Base-by-base conservation (phyloP, 2,797 vertebrate species). In the Poecile montanus region DNA sequence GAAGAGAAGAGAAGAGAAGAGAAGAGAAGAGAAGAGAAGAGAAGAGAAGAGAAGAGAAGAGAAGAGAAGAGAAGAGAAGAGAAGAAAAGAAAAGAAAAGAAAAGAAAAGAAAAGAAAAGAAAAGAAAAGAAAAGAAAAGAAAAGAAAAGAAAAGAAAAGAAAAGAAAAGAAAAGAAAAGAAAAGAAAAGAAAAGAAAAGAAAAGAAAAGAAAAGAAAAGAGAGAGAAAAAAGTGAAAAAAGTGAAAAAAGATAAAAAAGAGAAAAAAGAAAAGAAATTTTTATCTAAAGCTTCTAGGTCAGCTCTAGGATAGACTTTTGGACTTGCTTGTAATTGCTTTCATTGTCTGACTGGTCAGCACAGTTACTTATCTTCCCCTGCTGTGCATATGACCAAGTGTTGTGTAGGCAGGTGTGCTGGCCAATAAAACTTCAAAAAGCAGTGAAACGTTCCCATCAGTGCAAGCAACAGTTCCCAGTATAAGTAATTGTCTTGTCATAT, bases 401-500 rank as follows among this genome's bases (percentile, higher is more conserved):
- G 40, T 83, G 62, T 54, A 90, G 68, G 53, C 61, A 95, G 72
- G 34, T 30, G 4, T 56, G 40, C 54, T 71, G 70, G 60, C 60
- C 92, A 90, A 85, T 74, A 89, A 79, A 73, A 85, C 48, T 71
- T 85, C 82, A 62, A 77, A 85, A 85, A 78, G 56, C 58, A 90
- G 38, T 65, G 88, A 88, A 95, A 80, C 50, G 15, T 71, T 88
- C 48, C 62, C 78, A 89, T 62, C 85, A 90, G 51, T 45, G 53
- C 54, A 90, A 92, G 63, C 60, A 94, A 45, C 36, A 47, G 48
- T 61, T 80, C 71, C 84, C 58, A 78, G 48, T 44, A 77, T 61
- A 95, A 97, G 71, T 90, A 93, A 93, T 53, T 65, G 54, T 83
- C 89, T 93, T 87, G 62, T 70, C 85, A 50, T 78, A 68, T 83